A percentile compares a stretch with the other conserved stretches of the same genome.
These are phyloP conservation scores for Acronicta psi DNA, from an alignment of 2,888 invertebrate genomes.

Conservation along the genomic window DNA sequence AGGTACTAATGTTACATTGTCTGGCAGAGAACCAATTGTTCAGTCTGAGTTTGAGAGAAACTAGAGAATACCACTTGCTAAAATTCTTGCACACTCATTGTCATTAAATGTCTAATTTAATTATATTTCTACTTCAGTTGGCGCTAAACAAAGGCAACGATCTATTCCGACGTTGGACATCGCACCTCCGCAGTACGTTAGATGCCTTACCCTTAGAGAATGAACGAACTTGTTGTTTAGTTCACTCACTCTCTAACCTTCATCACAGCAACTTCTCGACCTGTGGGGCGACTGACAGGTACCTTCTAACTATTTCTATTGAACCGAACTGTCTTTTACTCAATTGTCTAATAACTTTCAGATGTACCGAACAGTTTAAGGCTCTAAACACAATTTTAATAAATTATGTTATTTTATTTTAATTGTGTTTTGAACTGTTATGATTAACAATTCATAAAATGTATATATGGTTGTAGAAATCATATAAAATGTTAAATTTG, in stretches of 20 bases:
- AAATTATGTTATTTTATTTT: no score
- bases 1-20: no score
- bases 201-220: constrained; percentile 41
- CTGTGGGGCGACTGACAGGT: constrained; percentile 37
- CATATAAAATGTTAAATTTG: not conserved
- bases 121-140: constrained; percentile 35
- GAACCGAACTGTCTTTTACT: not conserved
- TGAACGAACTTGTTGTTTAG: constrained; percentile 17
- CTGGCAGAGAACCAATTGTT: no score
- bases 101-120: not conserved
- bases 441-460: no score
- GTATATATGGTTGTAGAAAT: not conserved
- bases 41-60: no score
- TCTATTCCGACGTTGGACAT: constrained; percentile 45
- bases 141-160: constrained; percentile 39
- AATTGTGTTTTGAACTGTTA: no score
- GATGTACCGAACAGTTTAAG: no score
- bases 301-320: not conserved
- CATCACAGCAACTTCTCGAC: constrained; percentile 22
- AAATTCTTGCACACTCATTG: no score
- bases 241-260: constrained; percentile 37
- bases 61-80: no score
- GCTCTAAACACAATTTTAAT: no score
- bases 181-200: constrained; percentile 41
- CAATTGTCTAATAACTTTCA: no score